phyloP scores from a whole-genome alignment of 2,797 vertebrate genomes.

The Sarcoramphus papa region DNA sequence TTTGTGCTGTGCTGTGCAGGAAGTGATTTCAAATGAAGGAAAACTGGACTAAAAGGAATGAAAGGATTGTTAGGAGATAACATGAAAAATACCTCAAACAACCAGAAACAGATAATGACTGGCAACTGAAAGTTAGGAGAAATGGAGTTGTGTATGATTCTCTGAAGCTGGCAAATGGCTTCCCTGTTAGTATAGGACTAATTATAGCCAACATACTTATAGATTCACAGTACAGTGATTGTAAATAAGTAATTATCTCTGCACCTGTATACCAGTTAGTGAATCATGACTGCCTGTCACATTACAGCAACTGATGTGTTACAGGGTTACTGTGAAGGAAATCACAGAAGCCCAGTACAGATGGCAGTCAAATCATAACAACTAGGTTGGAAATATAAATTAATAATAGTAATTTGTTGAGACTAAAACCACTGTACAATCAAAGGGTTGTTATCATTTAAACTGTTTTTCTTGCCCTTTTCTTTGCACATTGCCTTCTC shows the following conservation, averaged over 20 bases:
- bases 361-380: background rate
- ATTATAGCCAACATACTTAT: background rate
- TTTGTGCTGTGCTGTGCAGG: background rate
- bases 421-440: background rate
- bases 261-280: background rate
- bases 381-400: background rate
- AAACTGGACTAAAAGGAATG: background rate
- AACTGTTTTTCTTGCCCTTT: background rate
- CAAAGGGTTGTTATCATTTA: background rate
- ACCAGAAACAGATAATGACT: background rate
- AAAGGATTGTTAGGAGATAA: background rate
- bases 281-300: background rate
- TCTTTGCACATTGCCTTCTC: background rate
- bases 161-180: background rate
- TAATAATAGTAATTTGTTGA: background rate
- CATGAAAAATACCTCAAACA: background rate
- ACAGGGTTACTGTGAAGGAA: background rate
- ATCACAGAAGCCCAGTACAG: background rate
- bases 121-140: background rate
- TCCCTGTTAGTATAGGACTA: background rate
- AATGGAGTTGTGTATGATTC: background rate
- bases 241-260: slow-evolving; percentile 13
- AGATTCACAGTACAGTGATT: background rate
- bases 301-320: background rate
- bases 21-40: background rate